A percentile compares a stretch with the other conserved stretches of the same genome.
Evolutionary conservation across 2,113 vertebrate species (phyloP).

Genomic region (Acanthisitta chloris): DNA sequence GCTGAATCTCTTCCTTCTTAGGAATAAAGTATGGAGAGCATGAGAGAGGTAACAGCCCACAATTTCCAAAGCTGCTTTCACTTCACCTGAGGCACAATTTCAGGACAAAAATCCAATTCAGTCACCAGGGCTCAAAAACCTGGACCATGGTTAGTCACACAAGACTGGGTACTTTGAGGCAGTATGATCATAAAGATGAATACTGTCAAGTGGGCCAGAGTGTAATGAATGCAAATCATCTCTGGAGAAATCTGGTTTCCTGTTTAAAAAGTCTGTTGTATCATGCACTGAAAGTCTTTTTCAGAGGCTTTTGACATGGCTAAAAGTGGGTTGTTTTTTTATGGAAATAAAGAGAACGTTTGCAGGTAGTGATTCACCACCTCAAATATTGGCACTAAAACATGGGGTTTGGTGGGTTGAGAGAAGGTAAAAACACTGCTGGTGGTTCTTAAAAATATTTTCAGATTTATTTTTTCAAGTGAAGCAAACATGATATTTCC

Average conservation of each 20-base stretch:
- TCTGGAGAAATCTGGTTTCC: background rate
- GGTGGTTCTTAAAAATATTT: background rate
- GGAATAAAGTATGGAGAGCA: background rate
- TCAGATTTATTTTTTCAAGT: background rate
- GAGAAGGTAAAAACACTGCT: background rate
- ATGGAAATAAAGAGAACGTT: background rate
- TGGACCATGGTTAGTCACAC: accelerated
- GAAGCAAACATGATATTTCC: background rate
- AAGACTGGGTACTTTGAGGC: too few species aligned
- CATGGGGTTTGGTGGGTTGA: background rate
- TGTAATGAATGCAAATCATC: background rate
- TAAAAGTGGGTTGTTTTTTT: background rate
- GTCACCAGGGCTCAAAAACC: background rate
- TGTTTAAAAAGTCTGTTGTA: background rate
- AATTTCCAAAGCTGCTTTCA: background rate
- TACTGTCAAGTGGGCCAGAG: background rate
- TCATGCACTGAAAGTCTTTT: background rate
- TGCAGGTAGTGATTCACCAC: background rate
- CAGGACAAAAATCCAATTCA: background rate
- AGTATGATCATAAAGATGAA: background rate
- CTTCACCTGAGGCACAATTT: background rate
- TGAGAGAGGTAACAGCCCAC: background rate
- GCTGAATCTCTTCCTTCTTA: background rate
- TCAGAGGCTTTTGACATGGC: background rate
- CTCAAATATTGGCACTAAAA: background rate